Evolutionary conservation across 2,888 invertebrate species (phyloP).

Genomic region (Exocentrus adspersus): DNA sequence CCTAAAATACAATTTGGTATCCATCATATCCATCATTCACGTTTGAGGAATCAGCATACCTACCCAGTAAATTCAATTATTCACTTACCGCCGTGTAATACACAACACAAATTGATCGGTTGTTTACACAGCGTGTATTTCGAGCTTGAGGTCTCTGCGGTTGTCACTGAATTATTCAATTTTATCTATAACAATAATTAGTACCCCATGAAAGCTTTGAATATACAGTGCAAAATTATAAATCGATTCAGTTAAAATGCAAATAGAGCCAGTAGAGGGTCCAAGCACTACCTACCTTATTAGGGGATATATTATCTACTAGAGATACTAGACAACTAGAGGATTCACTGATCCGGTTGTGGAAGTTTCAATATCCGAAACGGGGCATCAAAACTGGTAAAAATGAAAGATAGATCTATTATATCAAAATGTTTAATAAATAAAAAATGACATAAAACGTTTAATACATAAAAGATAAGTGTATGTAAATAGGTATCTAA

Average conservation of each 20-base stretch:
- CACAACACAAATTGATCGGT: conserved; percentile 8
- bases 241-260: too few species aligned
- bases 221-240: neutral
- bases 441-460: conserved; percentile 48
- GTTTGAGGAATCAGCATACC: conserved; percentile 9
- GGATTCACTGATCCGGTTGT: too few species aligned
- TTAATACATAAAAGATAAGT: conserved; percentile 40
- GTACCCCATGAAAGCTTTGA: neutral
- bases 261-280: too few species aligned
- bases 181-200: neutral
- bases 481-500: conserved; percentile 28
- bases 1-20: conserved; percentile 18
- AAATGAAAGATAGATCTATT: conserved; percentile 17
- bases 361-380: too few species aligned
- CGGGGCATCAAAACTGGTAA: too few species aligned
- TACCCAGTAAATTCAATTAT: conserved; percentile 6
- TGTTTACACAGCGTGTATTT: neutral
- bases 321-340: too few species aligned
- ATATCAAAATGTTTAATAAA: conserved; percentile 49
- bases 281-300: too few species aligned
- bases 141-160: neutral
- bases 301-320: too few species aligned
- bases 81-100: neutral
- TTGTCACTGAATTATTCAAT: neutral
- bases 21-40: neutral